Evolutionary conservation across 2,888 invertebrate genomes (phyloP).

Genomic region (Rhogogaster chlorosoma): DNA sequence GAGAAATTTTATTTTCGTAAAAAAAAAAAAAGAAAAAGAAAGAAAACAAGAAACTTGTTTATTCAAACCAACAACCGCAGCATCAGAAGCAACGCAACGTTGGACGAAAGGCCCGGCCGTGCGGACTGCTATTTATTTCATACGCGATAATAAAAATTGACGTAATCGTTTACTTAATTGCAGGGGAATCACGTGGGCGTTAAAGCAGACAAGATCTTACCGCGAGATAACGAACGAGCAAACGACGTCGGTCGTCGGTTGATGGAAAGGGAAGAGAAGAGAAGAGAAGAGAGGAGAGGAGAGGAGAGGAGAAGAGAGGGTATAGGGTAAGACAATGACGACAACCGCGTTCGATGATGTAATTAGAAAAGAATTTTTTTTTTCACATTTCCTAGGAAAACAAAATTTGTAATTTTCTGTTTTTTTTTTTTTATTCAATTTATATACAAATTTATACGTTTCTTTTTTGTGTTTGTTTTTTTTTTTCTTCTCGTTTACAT

Average conservation of each 20-base stretch:
- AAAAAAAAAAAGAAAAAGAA: too few species aligned
- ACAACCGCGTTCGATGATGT: conserved; percentile 3
- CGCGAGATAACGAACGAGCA: conserved; percentile 17
- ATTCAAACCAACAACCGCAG: background rate
- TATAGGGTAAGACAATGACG: background rate
- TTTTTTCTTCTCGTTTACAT: background rate
- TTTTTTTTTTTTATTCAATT: background rate
- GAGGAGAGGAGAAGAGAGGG: background rate
- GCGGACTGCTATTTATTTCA: conserved; percentile 4
- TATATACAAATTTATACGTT: background rate
- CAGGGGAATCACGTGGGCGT: conserved; percentile 45
- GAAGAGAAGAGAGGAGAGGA: background rate
- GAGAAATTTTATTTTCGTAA: too few species aligned
- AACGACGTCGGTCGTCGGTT: conserved; percentile 10
- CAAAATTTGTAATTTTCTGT: too few species aligned
- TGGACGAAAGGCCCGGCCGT: background rate
- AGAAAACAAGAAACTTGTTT: background rate
- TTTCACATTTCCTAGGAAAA: background rate
- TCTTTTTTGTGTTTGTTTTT: background rate
- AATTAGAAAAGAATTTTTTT: conserved; percentile 6
- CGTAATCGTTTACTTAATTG: conserved; percentile 50
- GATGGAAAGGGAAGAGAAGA: background rate
- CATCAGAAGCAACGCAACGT: background rate
- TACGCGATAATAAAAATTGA: conserved; percentile 35
- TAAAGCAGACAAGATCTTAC: conserved; percentile 41